Evolutionary conservation across 2,797 vertebrate genomes (phyloP), one percentile per base, ranked within the genome.

Genomic region (Schizopygopsis pylzovi): DNA sequence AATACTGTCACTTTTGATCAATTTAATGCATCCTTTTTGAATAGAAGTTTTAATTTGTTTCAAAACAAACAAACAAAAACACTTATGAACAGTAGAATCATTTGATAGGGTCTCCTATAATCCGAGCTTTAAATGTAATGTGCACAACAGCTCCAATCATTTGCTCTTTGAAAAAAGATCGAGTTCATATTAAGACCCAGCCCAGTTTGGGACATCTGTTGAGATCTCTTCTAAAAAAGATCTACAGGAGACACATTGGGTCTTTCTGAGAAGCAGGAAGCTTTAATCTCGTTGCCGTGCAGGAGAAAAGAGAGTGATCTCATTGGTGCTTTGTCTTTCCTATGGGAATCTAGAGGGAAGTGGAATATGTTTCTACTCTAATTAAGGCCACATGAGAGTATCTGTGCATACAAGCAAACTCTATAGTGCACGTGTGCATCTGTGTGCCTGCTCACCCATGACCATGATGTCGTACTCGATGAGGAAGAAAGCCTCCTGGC

Each of bases 391-490:
- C 83, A 70, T 39, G 77, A 85, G 77, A 85, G 67, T 85, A 56
- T 80, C 25, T 85, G 83, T 79, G 65, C 76, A 85, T 56, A 79
- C 83, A 61, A 79, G 76, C 83, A 59, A 59, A 49, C 61, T 65
- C 13, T 4, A 56, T 56, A 28, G 41, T 59, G 65, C 39, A 77
- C 78, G 71, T 72, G 83, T 18, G 28, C 45, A 71, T 52, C 73
- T 86, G 85, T 33, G 82, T 76, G 84, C 81, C 77, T 65, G 89
- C 95, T 96, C 95, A 99, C 98, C 98, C 93, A 98, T 96, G 90
- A 98, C 94, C 88, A 96, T 95, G 92, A 99, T 96, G 80, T 99
- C 98, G 12, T 99, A 99, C 92, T 99, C 98, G 1, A 99, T 98
- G 94, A 98, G 97, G 95, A 99, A 98, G 88, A 97, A 94, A 1